Evolutionary conservation across 35 echinoderm and acorn worm genomes (phyloP).

Genomic region (Lytechinus pictus): DNA sequence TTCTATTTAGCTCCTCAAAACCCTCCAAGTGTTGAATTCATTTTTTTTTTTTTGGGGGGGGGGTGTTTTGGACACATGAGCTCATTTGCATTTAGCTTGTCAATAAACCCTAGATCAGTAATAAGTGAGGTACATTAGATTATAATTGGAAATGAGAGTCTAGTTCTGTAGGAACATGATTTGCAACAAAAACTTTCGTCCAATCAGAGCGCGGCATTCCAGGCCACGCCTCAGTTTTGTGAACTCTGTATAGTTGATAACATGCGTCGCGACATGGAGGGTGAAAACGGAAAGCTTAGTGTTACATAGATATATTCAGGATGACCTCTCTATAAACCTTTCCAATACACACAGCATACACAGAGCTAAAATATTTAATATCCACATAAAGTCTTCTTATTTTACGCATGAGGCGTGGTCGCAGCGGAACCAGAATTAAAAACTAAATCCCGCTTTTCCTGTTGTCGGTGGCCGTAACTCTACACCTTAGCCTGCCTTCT

Average conservation of each 20-base stretch:
- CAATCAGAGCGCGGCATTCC: not conserved
- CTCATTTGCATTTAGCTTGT: not conserved
- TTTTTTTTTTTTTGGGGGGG: not conserved
- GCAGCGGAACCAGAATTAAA: slow-evolving; percentile 54
- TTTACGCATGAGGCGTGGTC: slow-evolving; percentile 33
- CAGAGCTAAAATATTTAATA: not conserved
- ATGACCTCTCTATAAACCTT: slow-evolving; percentile 1
- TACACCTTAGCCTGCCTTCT: slow-evolving; percentile 42
- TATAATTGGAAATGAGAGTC: not conserved
- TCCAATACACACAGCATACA: not conserved
- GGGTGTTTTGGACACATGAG: no score
- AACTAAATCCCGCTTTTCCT: slow-evolving; percentile 49
- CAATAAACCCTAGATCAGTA: not conserved
- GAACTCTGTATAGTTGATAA: not conserved
- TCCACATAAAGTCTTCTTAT: not conserved
- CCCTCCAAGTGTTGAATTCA: not conserved
- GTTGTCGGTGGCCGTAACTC: slow-evolving; percentile 49
- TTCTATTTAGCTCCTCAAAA: not conserved
- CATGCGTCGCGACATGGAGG: no score
- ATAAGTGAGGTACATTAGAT: not conserved
- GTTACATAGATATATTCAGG: not conserved
- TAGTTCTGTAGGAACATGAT: not conserved
- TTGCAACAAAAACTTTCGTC: slow-evolving; percentile 28
- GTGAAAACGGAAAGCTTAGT: not conserved
- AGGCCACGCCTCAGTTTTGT: slow-evolving; percentile 14